Evolutionary conservation across 2,113 vertebrate genomes (phyloP), one percentile per base, ranked within the genome.

Genomic region (Dasyurus viverrinus): DNA sequence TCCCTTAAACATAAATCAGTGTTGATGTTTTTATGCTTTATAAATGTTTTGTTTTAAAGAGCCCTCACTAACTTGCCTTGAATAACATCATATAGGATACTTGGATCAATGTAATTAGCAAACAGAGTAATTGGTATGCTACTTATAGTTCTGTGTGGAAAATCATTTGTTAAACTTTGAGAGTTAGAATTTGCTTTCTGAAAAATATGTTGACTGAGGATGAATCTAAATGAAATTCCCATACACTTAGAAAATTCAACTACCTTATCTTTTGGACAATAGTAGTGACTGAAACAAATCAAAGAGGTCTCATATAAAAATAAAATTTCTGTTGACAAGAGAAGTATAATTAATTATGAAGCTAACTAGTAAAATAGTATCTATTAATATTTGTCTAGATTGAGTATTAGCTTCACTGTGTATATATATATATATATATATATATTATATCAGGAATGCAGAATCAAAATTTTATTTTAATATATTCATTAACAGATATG

Each of bases 161-260:
- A 54, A 54, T 89, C 76, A 92, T 97, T 90, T 91, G 48, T 91
- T 93, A 60, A 93, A 90, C 91, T 89, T 36, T 94, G 50, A 94
- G 24, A 95, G 10, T 90, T 22, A 50, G 89, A 89, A 84, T 57
- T 92, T 68, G 94, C 48, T 89, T 55, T 94, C 93, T 96, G 90
- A 91, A 89, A 90, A 94, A 94, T 94, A 55, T 91, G 30, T 90
- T 46, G 93, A 91, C 36, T 26, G 25, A 52, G 89, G 24, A 57
- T 93, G 46, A 16, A 25, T 8, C 27, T 27, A 50, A 89, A 68
- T 46, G 54, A 95, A 94, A 94, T 52, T 14, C 90, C 89, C 30
- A 52, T 91, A 0, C 8, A 55, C 76, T 89, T 97, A 42, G 42
- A 92, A 54, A 54, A 60, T 54, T 60, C 52, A 92, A 54, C 57